Conservation (phyloP, 2,113 vertebrate genomes). For the Calyptommatus sinebrachiatus region DNA sequence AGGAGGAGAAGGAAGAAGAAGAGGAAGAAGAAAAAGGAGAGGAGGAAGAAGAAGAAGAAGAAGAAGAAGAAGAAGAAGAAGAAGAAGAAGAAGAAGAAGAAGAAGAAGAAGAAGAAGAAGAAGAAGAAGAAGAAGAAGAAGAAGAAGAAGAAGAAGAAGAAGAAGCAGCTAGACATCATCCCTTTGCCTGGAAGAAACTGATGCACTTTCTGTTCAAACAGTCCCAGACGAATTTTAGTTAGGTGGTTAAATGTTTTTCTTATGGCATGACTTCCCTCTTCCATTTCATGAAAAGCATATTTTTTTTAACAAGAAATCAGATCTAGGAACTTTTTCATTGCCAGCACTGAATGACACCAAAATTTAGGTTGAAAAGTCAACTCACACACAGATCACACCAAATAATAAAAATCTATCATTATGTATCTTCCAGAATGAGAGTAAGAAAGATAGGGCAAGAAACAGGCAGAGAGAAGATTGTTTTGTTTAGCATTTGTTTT, state of each 20-base stretch:
- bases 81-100: too few relatives aligned
- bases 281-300: conserved; percentile 43
- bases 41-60: too few relatives aligned
- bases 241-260: background rate
- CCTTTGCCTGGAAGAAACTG: background rate
- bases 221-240: background rate
- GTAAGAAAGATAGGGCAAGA: conserved; percentile 29
- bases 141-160: too few relatives aligned
- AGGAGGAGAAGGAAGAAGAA: too few relatives aligned
- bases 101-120: too few relatives aligned
- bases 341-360: conserved; percentile 70
- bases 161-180: too few relatives aligned
- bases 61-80: too few relatives aligned
- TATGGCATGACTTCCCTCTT: conserved; percentile 39
- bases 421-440: conserved; percentile 57
- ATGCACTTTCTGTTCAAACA: background rate
- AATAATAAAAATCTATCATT: conserved; percentile 72
- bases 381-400: conserved; percentile 51
- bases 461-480: conserved; percentile 25
- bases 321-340: conserved; percentile 54
- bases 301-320: conserved; percentile 59
- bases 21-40: too few relatives aligned
- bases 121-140: too few relatives aligned
- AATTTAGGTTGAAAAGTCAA: conserved; percentile 75
- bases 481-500: conserved; percentile 76